Percentiles rank a stretch among this genome's conserved stretches.
Conservation (phyloP, 1,140 invertebrate species). For the Meloidogyne floridensis region DNA sequence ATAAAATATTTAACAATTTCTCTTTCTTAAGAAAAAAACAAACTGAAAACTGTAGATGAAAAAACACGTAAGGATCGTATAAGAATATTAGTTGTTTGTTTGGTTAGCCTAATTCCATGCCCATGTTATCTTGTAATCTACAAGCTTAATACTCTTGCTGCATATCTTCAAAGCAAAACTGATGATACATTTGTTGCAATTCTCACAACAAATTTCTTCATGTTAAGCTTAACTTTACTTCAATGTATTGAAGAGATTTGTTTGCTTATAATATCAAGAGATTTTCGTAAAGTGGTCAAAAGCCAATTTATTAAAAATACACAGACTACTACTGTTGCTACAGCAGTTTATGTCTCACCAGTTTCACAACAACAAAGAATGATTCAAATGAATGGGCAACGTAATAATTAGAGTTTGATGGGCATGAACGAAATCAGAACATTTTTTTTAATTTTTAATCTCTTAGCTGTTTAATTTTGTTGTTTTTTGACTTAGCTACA, state of each 20-base stretch:
- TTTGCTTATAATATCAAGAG: not conserved
- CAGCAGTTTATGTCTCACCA: not conserved
- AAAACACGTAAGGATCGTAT: not conserved
- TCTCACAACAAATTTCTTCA: not conserved
- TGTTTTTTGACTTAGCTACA: too few species aligned
- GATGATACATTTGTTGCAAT: not conserved
- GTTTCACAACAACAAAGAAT: too few species aligned
- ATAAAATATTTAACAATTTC: too few species aligned
- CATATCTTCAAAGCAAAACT: not conserved
- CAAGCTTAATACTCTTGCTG: not conserved
- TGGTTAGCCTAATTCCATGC: not conserved
- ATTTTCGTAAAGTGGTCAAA: not conserved
- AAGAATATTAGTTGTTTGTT: not conserved
- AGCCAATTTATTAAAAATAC: not conserved
- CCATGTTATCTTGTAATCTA: not conserved
- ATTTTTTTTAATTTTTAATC: too few species aligned
- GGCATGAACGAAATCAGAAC: too few species aligned
- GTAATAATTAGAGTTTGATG: too few species aligned
- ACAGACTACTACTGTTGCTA: not conserved
- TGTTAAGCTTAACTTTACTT: not conserved
- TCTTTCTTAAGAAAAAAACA: too few species aligned
- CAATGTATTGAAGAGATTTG: not conserved
- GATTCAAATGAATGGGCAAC: too few species aligned
- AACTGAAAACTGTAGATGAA: not conserved
- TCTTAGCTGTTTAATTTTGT: too few species aligned